Evolutionary conservation across 2,888 invertebrate genomes (phyloP).

Genomic region (Eudemis profundana): DNA sequence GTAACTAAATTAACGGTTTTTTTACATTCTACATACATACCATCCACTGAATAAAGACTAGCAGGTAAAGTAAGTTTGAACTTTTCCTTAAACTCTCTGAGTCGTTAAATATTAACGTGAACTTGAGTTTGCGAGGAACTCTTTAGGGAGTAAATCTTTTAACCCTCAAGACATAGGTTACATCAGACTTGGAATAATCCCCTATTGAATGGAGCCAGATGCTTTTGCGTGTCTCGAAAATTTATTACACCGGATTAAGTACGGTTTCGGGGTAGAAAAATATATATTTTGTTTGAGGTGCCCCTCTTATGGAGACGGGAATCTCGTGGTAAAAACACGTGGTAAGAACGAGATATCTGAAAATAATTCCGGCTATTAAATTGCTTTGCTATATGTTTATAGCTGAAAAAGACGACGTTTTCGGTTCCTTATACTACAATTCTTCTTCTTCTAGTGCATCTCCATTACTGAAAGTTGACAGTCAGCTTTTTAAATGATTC

Average conservation of each 20-base stretch:
- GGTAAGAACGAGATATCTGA: slow-evolving; percentile 17
- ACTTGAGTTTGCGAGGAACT: slow-evolving; percentile 18
- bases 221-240: slow-evolving; percentile 37
- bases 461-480: too few relatives aligned
- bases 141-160: slow-evolving; percentile 30
- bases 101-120: slow-evolving; percentile 21
- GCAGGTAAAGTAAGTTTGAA: neutral
- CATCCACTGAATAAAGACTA: neutral
- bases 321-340: slow-evolving; percentile 18
- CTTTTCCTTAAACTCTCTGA: slow-evolving; percentile 9
- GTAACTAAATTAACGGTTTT: too few relatives aligned
- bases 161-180: slow-evolving; percentile 38
- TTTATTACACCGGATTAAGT: slow-evolving; percentile 42
- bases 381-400: neutral
- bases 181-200: slow-evolving; percentile 36
- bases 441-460: too few relatives aligned
- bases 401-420: neutral
- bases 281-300: slow-evolving; percentile 21
- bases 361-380: slow-evolving; percentile 27
- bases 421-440: neutral
- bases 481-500: too few relatives aligned
- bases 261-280: slow-evolving; percentile 25
- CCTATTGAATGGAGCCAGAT: slow-evolving; percentile 38
- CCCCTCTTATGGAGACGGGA: slow-evolving; percentile 4
- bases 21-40: neutral